Base-by-base conservation (phyloP, 2,113 vertebrate species). In the Phodopus roborovskii region DNA sequence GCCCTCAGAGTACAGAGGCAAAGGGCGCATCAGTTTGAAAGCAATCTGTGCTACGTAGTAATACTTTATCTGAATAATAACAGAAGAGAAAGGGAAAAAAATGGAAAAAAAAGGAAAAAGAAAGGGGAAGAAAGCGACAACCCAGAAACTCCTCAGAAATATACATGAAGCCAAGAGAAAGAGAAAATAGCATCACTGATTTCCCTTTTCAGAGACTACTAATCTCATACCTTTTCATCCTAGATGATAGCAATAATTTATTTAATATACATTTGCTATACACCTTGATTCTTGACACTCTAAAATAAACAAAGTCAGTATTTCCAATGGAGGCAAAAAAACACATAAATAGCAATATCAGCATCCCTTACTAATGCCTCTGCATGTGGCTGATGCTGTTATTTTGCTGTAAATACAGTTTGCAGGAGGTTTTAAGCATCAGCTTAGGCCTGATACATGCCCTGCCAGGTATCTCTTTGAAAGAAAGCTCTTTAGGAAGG, bases 311-410 rank as follows among this genome's bases (percentile, higher is more conserved):
- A 60, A 53, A 15, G 15, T 45, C 20, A 13, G 15, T 45, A 78
- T 33, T 79, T 48, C 45, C 56, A 92, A 7, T 19, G 19, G 28
- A 88, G 17, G 24, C 33, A 93, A 66, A 73, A 73, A 45, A 88
- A 71, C 95, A 96, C 91, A 50, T 88, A 97, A 95, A 92, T 97
- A 98, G 97, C 97, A 95, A 50, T 94, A 88, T 86, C 68, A 95
- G 78, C 82, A 91, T 68, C 96, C 85, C 88, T 96, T 86, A 8
- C 85, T 92, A 58, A 83, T 78, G 94, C 82, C 24, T 60, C 39
- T 42, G 36, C 11, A 64, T 64, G 95, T 95, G 88, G 24, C 50
- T 91, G 77, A 92, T 94, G 84, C 64, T 96, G 60, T 91, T 79
- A 36, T 97, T 97, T 97, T 97, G 94, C 7, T 81, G 78, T n/a